phyloP scores from a whole-genome alignment of 2,113 vertebrate genomes.

The Anguilla rostrata region DNA sequence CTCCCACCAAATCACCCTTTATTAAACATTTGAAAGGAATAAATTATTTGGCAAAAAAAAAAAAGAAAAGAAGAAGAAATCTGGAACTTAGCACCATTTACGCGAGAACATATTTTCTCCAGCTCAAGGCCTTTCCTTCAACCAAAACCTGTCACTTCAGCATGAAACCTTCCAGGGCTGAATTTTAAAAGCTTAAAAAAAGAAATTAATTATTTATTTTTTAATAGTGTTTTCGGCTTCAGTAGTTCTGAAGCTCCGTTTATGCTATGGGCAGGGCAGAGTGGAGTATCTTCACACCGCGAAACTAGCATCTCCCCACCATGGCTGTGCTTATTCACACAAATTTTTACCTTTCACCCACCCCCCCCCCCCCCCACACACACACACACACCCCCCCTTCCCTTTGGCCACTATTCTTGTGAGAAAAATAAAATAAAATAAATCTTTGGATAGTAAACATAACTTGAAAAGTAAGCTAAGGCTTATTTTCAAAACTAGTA shows the following conservation, averaged over 20 bases:
- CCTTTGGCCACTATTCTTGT: constrained; percentile 25
- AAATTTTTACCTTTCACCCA: background rate
- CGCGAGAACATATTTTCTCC: background rate
- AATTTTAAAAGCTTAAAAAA: too few relatives aligned
- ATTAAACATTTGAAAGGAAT: background rate
- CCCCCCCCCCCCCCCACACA: too few relatives aligned
- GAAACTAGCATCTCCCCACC: too few relatives aligned
- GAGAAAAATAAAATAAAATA: constrained; percentile 18
- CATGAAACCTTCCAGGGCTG: background rate
- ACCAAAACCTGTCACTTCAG: background rate
- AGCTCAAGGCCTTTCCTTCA: background rate
- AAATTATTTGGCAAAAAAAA: background rate
- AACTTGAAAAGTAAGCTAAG: background rate
- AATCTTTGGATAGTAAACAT: constrained; percentile 33
- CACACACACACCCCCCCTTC: background rate
- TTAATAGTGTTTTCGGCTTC: too few relatives aligned
- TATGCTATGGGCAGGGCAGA: background rate
- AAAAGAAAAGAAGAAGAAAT: background rate
- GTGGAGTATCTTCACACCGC: background rate
- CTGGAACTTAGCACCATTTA: background rate
- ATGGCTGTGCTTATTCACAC: background rate
- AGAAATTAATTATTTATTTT: too few relatives aligned
- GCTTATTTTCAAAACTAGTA: background rate
- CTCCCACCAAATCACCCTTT: background rate
- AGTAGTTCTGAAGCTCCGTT: background rate